These are phyloP conservation scores for Euthynnus affinis DNA, from an alignment of 2,797 vertebrate genomes.

Conservation along the genomic window DNA sequence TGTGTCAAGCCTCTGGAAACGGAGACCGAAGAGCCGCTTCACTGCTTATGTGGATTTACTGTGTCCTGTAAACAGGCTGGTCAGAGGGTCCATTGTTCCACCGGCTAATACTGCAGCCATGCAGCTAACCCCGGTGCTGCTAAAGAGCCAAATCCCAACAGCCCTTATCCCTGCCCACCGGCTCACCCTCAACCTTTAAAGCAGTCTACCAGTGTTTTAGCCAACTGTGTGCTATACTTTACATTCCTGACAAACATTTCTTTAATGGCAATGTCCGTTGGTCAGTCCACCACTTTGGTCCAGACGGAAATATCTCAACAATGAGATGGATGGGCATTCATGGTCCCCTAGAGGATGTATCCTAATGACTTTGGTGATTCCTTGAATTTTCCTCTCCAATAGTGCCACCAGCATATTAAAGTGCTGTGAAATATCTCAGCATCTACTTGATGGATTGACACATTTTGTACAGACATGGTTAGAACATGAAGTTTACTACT, in stretches of 20 bases:
- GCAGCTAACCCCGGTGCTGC: conserved; percentile 53
- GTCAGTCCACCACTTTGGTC: neutral
- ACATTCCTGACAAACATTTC: conserved; percentile 21
- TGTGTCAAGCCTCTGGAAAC: conserved; percentile 14
- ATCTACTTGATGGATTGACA: no score
- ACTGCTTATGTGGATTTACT: conserved; percentile 79
- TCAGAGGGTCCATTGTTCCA: conserved; percentile 81
- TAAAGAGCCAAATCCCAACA: conserved; percentile 72
- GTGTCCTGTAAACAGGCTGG: conserved; percentile 74
- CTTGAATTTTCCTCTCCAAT: no score
- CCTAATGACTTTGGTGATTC: neutral
- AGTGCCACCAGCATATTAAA: no score
- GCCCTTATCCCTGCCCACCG: conserved; percentile 52
- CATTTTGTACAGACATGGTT: no score
- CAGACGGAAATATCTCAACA: neutral
- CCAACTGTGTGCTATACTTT: neutral
- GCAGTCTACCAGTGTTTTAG: neutral
- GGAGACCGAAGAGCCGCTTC: conserved; percentile 33
- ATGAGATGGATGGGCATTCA: neutral
- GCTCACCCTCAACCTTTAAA: conserved; percentile 39
- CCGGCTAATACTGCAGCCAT: conserved; percentile 70
- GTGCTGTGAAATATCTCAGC: no score
- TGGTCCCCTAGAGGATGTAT: neutral
- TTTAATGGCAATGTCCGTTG: neutral
- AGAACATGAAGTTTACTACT: no score